Evolutionary conservation across 1,140 invertebrate species (phyloP).

Genomic region (Rhynchophorus ferrugineus): DNA sequence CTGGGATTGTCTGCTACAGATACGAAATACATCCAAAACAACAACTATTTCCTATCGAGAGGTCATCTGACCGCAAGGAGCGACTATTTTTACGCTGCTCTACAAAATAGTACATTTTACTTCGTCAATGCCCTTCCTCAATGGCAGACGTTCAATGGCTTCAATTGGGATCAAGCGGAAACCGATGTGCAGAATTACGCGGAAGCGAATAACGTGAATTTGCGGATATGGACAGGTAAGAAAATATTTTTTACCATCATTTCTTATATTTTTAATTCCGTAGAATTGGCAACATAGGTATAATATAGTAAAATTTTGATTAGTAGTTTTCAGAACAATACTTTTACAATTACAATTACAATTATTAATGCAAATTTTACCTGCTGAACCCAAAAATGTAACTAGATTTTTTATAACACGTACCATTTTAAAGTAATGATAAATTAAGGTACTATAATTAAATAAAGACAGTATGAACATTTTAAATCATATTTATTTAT

Average conservation of each 20-base stretch:
- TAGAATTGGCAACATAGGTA: neutral
- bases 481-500: no score
- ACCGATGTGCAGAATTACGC: slow-evolving; percentile 40
- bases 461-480: no score
- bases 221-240: slow-evolving; percentile 50
- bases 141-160: slow-evolving; percentile 50
- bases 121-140: slow-evolving; percentile 50
- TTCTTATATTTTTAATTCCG: neutral
- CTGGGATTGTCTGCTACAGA: slow-evolving; percentile 33
- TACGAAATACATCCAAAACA: slow-evolving; percentile 37
- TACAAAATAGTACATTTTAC: slow-evolving; percentile 55
- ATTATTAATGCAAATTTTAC: no score
- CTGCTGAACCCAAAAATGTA: no score
- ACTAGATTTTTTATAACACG: no score
- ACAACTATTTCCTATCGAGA: slow-evolving; percentile 50
- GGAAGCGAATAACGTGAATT: slow-evolving; percentile 26
- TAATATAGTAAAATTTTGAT: neutral
- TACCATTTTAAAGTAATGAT: no score
- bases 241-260: no score
- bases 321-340: neutral
- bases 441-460: no score
- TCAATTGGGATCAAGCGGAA: slow-evolving; percentile 49
- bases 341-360: no score
- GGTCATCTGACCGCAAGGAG: slow-evolving; percentile 63
- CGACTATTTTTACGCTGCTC: slow-evolving; percentile 54